A percentile compares a stretch with the other conserved stretches of the same genome.
Conservation (phyloP, 2,797 vertebrate species). For the Balearica regulorum region DNA sequence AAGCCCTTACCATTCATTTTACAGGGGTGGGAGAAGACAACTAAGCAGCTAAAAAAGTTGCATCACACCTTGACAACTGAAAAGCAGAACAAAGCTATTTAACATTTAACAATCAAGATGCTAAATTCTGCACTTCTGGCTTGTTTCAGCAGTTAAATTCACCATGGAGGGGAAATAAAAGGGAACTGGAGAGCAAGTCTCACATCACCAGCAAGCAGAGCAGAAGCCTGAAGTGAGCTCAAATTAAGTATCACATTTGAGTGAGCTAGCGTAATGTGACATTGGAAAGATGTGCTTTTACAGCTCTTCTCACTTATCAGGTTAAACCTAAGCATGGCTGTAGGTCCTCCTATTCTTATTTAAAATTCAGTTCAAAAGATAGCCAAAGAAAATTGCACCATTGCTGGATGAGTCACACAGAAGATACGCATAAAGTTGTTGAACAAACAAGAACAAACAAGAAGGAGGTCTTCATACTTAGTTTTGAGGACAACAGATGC, state of each 20-base stretch:
- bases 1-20: neutral
- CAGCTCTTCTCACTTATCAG: neutral
- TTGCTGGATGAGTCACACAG: neutral
- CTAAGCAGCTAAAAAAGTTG: neutral
- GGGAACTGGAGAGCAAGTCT: neutral
- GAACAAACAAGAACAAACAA: neutral
- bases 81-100: neutral
- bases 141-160: neutral
- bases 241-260: neutral
- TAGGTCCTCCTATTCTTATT: neutral
- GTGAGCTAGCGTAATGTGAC: neutral
- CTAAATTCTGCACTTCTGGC: neutral
- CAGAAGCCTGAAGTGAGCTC: neutral
- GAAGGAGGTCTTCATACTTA: neutral
- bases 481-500: neutral
- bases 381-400: neutral
- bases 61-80: neutral
- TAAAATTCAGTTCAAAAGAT: neutral
- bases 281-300: neutral
- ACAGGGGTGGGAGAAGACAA: neutral
- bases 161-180: neutral
- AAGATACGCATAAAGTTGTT: neutral
- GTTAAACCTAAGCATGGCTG: neutral
- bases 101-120: neutral
- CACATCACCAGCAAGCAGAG: neutral